Percentiles rank a stretch among this genome's conserved stretches.
phyloP scores from a whole-genome alignment of 2,797 vertebrate genomes.

The Ptychadena robeensis region DNA sequence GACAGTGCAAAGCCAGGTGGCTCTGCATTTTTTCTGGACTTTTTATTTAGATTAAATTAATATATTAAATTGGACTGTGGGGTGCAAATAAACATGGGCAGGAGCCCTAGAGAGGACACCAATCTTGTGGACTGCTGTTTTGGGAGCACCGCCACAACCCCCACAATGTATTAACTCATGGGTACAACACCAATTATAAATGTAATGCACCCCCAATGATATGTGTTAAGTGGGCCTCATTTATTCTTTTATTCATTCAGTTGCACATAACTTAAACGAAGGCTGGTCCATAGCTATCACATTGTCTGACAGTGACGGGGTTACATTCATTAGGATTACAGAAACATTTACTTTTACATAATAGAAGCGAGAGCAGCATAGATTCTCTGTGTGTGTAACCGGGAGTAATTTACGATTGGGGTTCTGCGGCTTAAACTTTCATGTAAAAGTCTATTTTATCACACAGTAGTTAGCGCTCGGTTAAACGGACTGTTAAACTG shows the following conservation, averaged over 20 bases:
- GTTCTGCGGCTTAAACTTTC: conserved; percentile 55
- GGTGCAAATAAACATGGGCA: no score
- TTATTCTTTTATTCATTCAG: not conserved
- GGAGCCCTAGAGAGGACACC: no score
- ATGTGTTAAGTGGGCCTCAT: no score
- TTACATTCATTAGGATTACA: conserved; percentile 33
- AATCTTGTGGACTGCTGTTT: no score
- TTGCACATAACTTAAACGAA: not conserved
- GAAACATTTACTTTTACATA: conserved; percentile 51
- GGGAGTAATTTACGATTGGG: conserved; percentile 43
- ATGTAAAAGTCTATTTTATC: conserved; percentile 57
- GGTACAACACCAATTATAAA: no score
- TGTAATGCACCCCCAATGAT: no score
- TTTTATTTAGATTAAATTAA: no score
- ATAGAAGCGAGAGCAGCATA: not conserved
- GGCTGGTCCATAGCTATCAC: not conserved
- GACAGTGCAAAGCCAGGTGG: no score
- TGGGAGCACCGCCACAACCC: no score
- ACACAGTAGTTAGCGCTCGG: conserved; percentile 34
- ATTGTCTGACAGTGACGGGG: conserved; percentile 5
- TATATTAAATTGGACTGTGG: no score
- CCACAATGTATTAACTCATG: no score
- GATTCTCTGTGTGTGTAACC: conserved; percentile 5
- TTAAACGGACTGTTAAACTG: conserved; percentile 51
- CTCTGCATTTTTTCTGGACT: no score